Evolutionary conservation across 2,113 vertebrate species (phyloP), one percentile per base, ranked within the genome.

Genomic region (Sturnus vulgaris): DNA sequence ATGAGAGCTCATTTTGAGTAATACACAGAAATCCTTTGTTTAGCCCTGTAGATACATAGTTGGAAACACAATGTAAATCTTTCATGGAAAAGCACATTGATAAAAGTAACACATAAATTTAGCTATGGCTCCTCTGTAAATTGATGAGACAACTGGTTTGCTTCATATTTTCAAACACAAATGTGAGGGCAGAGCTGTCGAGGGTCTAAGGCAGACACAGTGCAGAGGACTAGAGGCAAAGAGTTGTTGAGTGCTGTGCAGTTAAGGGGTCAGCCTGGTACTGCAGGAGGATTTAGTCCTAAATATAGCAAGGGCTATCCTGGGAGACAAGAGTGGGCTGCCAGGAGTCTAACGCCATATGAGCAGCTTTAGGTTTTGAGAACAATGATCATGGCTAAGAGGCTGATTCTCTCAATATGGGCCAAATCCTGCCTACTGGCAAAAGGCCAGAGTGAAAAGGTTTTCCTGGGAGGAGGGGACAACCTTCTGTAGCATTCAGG

Each of bases 331-430:
- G 76, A 95, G 76, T 49, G 72, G 86, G 90, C 80, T 94, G 92
- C 59, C 0, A 49, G 93, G 93, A 96, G 90, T 39, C 80, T 92
- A 95, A 95, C 40, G 3, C 88, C 82, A 20, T 61, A 93, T 79
- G 95, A 97, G 95, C 95, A 95, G 96, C 95, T 96, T 96, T 97
- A 95, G 92, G 61, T 90, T 96, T 89, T 86, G 88, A 86, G 93
- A 96, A 92, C 96, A 96, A 93, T 69, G 90, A 96, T 93, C 53
- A 0, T 84, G 88, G 82, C 65, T 95, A 92, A 96, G 88, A 96
- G 53, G 92, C 94, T 96, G 95, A 94, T 84, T 97, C 88, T 92
- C 72, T 83, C 93, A 90, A 75, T 92, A 92, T 88, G 95, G 92
- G 77, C 92, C 88, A 94, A 96, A 96, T 96, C 95, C 96, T 79